phyloP scores from a whole-genome alignment of 2,797 vertebrate genomes.

The Lepilemur septentrionalis region DNA sequence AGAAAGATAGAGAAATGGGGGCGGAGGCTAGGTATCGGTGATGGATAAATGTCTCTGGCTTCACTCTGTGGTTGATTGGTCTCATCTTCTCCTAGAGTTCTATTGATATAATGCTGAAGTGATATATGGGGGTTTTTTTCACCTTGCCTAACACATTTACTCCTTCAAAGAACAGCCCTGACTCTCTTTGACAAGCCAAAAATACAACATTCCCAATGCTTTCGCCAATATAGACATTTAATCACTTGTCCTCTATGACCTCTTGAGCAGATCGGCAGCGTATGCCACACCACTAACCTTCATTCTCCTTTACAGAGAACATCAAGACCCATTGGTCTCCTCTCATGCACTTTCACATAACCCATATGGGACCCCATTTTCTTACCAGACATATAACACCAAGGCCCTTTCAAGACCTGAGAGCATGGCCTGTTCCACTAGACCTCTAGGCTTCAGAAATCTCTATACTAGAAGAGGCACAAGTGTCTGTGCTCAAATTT shows the following conservation, averaged over 20 bases:
- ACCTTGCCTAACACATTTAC: not conserved
- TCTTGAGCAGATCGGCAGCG: not conserved
- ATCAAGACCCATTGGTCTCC: not conserved
- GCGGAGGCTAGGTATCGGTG: too few relatives aligned
- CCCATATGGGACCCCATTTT: not conserved
- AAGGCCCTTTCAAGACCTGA: not conserved
- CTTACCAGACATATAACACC: not conserved
- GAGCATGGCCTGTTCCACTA: not conserved
- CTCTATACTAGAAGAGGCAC: not conserved
- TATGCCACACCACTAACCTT: not conserved
- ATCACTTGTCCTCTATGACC: not conserved
- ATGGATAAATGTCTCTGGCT: not conserved
- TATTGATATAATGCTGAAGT: not conserved
- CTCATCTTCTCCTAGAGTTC: not conserved
- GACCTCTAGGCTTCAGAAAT: not conserved
- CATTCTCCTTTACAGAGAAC: not conserved
- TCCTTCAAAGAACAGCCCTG: not conserved
- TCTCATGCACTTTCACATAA: not conserved
- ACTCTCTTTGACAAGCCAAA: not conserved
- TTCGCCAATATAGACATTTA: not conserved
- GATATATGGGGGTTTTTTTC: not conserved
- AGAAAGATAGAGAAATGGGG: not conserved
- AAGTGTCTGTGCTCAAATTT: not conserved
- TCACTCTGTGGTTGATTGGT: not conserved
- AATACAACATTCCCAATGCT: not conserved